These are phyloP conservation scores for Callyntrura sp. DNA, from an alignment of 2,888 invertebrate species.

Conservation along the genomic window DNA sequence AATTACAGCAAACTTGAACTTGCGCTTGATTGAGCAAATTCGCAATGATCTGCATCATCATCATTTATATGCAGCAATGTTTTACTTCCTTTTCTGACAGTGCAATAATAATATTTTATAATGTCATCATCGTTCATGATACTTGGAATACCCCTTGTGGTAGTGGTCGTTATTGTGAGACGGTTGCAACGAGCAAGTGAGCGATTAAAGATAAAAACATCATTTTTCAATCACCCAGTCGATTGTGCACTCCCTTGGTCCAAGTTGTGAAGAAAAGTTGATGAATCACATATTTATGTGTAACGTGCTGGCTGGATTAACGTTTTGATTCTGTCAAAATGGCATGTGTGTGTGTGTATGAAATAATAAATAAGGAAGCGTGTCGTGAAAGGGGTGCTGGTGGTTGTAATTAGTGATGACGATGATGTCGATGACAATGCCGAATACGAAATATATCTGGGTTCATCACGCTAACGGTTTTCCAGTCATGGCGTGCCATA, in stretches of 20 bases:
- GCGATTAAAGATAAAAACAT: slow-evolving; percentile 22
- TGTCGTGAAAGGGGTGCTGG: slow-evolving; percentile 46
- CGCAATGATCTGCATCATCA: slow-evolving; percentile 60
- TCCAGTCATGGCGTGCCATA: background rate
- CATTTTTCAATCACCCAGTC: slow-evolving; percentile 44
- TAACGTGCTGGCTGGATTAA: slow-evolving; percentile 17
- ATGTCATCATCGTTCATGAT: slow-evolving; percentile 29
- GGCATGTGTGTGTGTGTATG: slow-evolving; percentile 13
- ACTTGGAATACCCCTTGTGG: slow-evolving; percentile 20
- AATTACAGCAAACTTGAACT: slow-evolving; percentile 50
- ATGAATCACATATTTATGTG: slow-evolving; percentile 31
- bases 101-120: slow-evolving; percentile 48
- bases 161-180: slow-evolving; percentile 11
- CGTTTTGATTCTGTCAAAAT: slow-evolving; percentile 38
- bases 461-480: slow-evolving; percentile 50
- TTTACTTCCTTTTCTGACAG: slow-evolving; percentile 64
- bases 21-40: slow-evolving; percentile 56
- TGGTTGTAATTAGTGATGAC: slow-evolving; percentile 27
- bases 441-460: slow-evolving; percentile 53
- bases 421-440: background rate
- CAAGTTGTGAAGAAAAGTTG: slow-evolving; percentile 25
- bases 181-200: background rate
- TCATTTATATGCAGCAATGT: slow-evolving; percentile 10
- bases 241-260: background rate
- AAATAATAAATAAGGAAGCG: slow-evolving; percentile 61